Base-by-base conservation (phyloP, 1,140 invertebrate species). In the Leptinotarsa undecemlineata region DNA sequence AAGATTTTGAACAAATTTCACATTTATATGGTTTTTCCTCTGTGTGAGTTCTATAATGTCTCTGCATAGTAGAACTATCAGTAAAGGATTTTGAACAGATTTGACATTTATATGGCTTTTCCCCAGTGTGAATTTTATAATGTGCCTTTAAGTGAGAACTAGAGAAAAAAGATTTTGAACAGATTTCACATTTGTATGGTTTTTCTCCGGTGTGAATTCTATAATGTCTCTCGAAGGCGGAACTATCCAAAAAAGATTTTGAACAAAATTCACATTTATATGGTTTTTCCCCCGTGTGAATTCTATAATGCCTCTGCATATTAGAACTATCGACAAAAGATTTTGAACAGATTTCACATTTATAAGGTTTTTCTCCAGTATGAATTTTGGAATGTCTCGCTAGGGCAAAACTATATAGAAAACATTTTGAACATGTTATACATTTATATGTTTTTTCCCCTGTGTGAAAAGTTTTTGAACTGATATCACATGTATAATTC, bases 401-500 rank as follows among this genome's bases (percentile, higher is more conserved):
- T 8, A 33, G 8, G 33, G 33, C 33, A 33, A 33, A 33, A 33
- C 33, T 33, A 33, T 33, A 33, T 11, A 8, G 8, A 33, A 33
- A 33, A 33, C 33, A 33, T 33, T 33, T 33, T 8, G 33, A 33
- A 33, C 33, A 33, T 33, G 33, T 33, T 33, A 8, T 8, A 33
- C 33, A 33, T 33, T 33, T 33, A 33, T 33, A 33, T 33, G 33
- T 33, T 33, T 33, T 1, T 2, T 33, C 33, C 8, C 33, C 33
- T 33, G 33, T 33, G 33, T 33, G 6, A 42, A 82, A 87, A 86
- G 4, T 85, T 75, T 87, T 87, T 51, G 84, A 85, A 74, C 88
- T 88, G 15, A 87, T 77, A 3, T 84, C 84, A 76, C 88, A 89
- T 17, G 83, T 83, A 77, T 85, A 86, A 0, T 86, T 85, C 74